Base-by-base conservation (phyloP, 1,140 invertebrate genomes). In the Rhopalosiphum maidis region DNA sequence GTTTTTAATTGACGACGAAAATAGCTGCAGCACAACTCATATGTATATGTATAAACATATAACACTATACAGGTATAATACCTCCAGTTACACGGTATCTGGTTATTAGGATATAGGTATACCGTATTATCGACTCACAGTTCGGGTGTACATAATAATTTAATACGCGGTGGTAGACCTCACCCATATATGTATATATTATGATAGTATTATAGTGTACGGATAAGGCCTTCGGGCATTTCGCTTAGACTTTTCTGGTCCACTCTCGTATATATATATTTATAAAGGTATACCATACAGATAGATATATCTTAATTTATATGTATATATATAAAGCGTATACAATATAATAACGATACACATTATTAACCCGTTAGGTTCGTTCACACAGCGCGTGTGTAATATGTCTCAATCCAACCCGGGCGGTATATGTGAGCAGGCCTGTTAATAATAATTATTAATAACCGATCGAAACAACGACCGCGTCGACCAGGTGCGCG, bases 361-460 rank as follows among this genome's bases (percentile, higher is more conserved):
- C 83, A 85, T 86, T 77, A 77, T 77, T 46, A 46, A 43, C 85
- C 41, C 85, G 85, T 86, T 46, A 85, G 41, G 83, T 85, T 85
- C 83, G 83, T 85, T 85, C 83, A 85, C 83, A 85, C 83, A 85
- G 83, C 37, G 22, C 35, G 35, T 1, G 37, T 87, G n/a, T 87
- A 87, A 87, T 87, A 87, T 41, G 43, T 87, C 86, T 87, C 86
- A 87, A 87, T 87, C 46, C 86, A n/a, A 87, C 35, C 43, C 43
- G 86, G 85, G n/a, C 86, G 43, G 43, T 48, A 46, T 87, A 85
- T 41, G 37, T 25, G 37, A 25, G 83, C 37, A 85, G 23, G 83
- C 83, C 23, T 25, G 37, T 25, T 41, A 41, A 85, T 85, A 85
- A 85, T 85, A 41, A 85, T 85, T 85, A 85, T 85, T 85, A 85